Conservation (phyloP, 2,797 vertebrate genomes). For the Tachyglossus aculeatus region DNA sequence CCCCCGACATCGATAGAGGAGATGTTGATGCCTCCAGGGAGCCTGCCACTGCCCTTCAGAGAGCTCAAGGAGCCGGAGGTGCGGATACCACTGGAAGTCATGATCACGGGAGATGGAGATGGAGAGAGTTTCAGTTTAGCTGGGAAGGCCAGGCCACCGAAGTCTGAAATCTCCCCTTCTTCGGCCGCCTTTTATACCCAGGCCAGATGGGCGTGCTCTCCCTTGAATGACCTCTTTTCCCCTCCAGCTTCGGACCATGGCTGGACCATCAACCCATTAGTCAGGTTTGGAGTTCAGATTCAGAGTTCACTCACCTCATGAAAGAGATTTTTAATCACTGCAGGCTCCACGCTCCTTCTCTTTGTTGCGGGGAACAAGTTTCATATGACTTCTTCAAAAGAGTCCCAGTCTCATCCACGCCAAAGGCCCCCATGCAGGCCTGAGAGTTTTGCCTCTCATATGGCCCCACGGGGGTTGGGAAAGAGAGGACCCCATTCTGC, state of each 20-base stretch:
- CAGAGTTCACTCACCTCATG: not conserved
- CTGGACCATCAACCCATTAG: not conserved
- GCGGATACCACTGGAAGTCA: constrained; percentile 8
- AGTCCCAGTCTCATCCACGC: too few relatives aligned
- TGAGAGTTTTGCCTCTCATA: too few relatives aligned
- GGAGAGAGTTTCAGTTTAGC: not conserved
- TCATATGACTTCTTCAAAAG: too few relatives aligned
- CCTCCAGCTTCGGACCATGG: not conserved
- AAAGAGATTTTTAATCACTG: constrained; percentile 12
- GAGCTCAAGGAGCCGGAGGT: not conserved
- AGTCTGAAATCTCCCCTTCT: not conserved
- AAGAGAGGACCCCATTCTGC: too few relatives aligned
- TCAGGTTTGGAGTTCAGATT: constrained; percentile 5
- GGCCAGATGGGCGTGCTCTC: not conserved
- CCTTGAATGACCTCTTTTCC: not conserved
- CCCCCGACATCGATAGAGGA: not conserved
- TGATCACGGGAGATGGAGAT: not conserved
- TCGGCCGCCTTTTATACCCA: not conserved
- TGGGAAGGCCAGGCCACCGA: not conserved
- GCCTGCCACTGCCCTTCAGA: not conserved
- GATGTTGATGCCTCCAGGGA: not conserved
- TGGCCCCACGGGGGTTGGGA: too few relatives aligned
- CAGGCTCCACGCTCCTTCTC: too few relatives aligned
- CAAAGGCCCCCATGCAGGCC: too few relatives aligned
- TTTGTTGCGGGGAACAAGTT: too few relatives aligned